phyloP scores from a whole-genome alignment of 2,113 vertebrate species.

The Scortum barcoo region DNA sequence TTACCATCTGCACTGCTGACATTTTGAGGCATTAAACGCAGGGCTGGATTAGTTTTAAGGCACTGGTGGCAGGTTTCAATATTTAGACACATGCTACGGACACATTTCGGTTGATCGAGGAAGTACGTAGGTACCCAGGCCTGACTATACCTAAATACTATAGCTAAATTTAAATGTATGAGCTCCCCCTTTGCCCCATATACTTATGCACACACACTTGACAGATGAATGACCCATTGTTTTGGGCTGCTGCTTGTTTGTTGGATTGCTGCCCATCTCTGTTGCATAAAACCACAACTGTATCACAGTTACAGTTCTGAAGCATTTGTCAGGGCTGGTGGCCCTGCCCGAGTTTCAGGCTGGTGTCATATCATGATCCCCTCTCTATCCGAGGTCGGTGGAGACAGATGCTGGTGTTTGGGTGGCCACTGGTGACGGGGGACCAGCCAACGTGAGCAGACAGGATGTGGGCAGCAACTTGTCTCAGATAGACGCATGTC shows the following conservation, averaged over 20 bases:
- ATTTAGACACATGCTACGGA: background rate
- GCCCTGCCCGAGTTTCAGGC: conserved; percentile 28
- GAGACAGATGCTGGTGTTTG: conserved; percentile 68
- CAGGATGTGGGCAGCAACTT: conserved; percentile 74
- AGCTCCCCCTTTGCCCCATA: background rate
- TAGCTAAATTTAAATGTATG: background rate
- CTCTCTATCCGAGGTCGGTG: conserved; percentile 53
- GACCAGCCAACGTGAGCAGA: conserved; percentile 68
- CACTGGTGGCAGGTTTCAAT: too few relatives aligned
- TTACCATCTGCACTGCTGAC: background rate
- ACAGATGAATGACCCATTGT: background rate
- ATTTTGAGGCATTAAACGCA: too few relatives aligned
- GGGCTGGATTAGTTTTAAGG: too few relatives aligned
- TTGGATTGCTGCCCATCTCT: background rate
- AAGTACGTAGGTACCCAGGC: background rate
- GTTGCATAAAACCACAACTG: conserved; percentile 34
- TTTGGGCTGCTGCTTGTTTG: conserved; percentile 9
- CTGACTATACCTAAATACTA: background rate
- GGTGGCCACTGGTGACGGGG: conserved; percentile 64
- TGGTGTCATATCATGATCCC: conserved; percentile 65
- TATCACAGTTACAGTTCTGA: background rate
- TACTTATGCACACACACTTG: background rate
- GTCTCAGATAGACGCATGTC: conserved; percentile 78
- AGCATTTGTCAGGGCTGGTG: conserved; percentile 11
- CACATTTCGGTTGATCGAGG: background rate